phyloP scores from a whole-genome alignment of 2,113 vertebrate genomes.

The Cheilinus undulatus region DNA sequence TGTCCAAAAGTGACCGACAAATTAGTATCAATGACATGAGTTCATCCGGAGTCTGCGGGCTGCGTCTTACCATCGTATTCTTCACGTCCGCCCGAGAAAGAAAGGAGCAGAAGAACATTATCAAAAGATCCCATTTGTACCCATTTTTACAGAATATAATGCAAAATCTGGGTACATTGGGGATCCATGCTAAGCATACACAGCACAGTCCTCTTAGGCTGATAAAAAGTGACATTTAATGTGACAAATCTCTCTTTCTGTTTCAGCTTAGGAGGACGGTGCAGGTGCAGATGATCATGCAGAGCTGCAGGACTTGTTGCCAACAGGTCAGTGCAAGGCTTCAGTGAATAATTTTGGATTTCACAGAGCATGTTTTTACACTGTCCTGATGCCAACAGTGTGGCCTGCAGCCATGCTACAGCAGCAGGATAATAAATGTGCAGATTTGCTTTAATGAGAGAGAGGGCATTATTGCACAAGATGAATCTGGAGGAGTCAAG shows the following conservation, averaged over 20 bases:
- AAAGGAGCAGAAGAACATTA: conserved; percentile 80
- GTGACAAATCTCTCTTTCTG: neutral
- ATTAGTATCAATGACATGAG: conserved; percentile 75
- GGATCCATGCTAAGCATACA: conserved; percentile 76
- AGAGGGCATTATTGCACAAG: conserved; percentile 44
- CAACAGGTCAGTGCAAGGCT: conserved; percentile 41
- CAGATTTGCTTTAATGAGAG: conserved; percentile 21
- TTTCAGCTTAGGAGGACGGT: conserved; percentile 59
- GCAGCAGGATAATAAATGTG: conserved; percentile 17
- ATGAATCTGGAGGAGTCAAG: conserved; percentile 76
- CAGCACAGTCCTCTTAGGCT: conserved; percentile 59
- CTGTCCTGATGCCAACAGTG: conserved; percentile 47
- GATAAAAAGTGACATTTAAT: conserved; percentile 2
- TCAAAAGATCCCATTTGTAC: conserved; percentile 76
- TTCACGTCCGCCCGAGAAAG: conserved; percentile 81
- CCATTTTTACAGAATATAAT: conserved; percentile 57
- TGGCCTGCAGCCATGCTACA: conserved; percentile 53
- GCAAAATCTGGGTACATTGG: conserved; percentile 72
- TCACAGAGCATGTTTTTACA: neutral
- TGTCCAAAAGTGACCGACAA: conserved; percentile 42
- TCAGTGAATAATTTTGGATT: neutral
- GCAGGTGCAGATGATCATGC: conserved; percentile 61
- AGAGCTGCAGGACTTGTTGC: conserved; percentile 60
- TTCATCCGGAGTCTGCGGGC: conserved; percentile 42
- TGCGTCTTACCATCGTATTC: conserved; percentile 89